These are phyloP conservation scores for Botia kubotai DNA, from an alignment of 2,797 vertebrate genomes.

Conservation along the genomic window DNA sequence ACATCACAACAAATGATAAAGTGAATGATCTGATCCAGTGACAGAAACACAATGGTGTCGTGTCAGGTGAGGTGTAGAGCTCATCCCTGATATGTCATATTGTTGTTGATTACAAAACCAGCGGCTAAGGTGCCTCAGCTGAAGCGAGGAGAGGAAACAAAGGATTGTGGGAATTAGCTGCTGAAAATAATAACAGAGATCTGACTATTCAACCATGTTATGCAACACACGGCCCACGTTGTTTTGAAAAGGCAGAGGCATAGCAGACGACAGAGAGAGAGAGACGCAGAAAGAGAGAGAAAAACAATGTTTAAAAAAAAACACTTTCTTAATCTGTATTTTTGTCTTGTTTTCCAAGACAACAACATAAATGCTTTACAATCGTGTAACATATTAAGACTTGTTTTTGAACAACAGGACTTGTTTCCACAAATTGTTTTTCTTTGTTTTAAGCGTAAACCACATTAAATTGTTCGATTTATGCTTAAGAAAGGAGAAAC, in stretches of 20 bases:
- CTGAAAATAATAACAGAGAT: slow-evolving; percentile 74
- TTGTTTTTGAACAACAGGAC: background rate
- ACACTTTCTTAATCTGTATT: background rate
- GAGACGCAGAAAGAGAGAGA: background rate
- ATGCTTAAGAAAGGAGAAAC: too few relatives aligned
- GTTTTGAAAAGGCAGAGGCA: slow-evolving; percentile 56
- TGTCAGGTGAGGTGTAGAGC: background rate
- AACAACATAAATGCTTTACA: background rate
- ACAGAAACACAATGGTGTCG: background rate
- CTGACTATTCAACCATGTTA: slow-evolving; percentile 70
- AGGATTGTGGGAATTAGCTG: slow-evolving; percentile 72
- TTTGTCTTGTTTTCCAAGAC: background rate
- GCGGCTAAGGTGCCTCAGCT: slow-evolving; percentile 55
- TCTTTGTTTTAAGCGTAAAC: background rate
- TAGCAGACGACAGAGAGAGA: background rate
- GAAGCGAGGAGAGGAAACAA: slow-evolving; percentile 57
- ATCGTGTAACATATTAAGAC: background rate
- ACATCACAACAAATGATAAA: background rate
- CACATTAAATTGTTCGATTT: background rate
- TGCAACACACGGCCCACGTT: slow-evolving; percentile 70
- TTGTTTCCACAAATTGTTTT: background rate
- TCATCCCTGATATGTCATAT: background rate
- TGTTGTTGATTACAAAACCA: slow-evolving; percentile 54
- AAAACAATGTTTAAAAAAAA: background rate
- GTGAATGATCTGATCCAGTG: background rate